Conservation (phyloP, 2,888 invertebrate genomes). For the Drosophila austrosaltans region DNA sequence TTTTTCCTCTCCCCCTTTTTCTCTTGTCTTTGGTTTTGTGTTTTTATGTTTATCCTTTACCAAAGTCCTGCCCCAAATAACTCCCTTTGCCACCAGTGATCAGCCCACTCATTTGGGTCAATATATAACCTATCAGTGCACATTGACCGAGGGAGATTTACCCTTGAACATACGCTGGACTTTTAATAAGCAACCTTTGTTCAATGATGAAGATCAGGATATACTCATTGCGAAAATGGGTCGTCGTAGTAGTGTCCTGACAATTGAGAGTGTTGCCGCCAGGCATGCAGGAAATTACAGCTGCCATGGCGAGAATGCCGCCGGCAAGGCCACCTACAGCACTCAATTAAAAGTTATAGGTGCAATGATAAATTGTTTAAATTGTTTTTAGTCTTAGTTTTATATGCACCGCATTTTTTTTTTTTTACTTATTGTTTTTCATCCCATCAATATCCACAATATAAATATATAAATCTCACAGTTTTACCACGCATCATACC, state of each 20-base stretch:
- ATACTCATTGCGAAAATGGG: constrained; percentile 86
- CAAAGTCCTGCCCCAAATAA: constrained; percentile 83
- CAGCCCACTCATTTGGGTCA: constrained; percentile 86
- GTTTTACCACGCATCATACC: constrained; percentile 92
- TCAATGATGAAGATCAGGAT: constrained; percentile 82
- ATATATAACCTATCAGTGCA: constrained; percentile 86
- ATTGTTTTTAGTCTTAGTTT: neutral
- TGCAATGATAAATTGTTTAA: constrained; percentile 68
- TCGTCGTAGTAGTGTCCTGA: constrained; percentile 88
- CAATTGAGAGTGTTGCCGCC: constrained; percentile 88
- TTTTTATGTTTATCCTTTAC: constrained; percentile 3
- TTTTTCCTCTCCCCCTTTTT: constrained; percentile 19
- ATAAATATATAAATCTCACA: constrained; percentile 84
- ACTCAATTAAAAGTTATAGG: constrained; percentile 90
- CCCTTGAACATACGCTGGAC: constrained; percentile 88
- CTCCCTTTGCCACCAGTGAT: constrained; percentile 86
- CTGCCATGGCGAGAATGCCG: constrained; percentile 89
- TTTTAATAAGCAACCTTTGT: constrained; percentile 83
- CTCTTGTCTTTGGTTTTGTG: constrained; percentile 12
- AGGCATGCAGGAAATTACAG: constrained; percentile 90
- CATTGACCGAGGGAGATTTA: constrained; percentile 87
- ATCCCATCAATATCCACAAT: constrained; percentile 25
- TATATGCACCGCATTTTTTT: constrained; percentile 21
- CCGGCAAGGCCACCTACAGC: constrained; percentile 88
- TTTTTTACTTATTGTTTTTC: constrained; percentile 35